These are phyloP conservation scores for Atta colombica DNA, from an alignment of 1,140 invertebrate species.

Conservation along the genomic window DNA sequence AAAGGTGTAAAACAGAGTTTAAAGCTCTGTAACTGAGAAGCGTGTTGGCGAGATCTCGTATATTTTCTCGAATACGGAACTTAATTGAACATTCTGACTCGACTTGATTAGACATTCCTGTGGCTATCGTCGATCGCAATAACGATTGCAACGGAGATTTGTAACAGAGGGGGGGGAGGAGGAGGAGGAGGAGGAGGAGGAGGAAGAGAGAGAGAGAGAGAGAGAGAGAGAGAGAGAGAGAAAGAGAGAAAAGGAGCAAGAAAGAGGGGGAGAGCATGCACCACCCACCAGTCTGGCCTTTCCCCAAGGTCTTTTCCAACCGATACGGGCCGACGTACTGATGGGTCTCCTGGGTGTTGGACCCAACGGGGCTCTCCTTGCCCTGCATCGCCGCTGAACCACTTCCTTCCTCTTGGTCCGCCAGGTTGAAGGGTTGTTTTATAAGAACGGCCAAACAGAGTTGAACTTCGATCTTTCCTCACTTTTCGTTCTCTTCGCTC, in stretches of 20 bases:
- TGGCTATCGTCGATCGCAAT: background rate
- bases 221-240: background rate
- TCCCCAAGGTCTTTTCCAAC: conserved; percentile 99
- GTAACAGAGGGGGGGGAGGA: too few species aligned
- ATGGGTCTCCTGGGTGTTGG: conserved; percentile 91
- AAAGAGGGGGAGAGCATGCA: background rate
- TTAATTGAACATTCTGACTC: background rate
- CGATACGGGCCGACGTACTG: conserved; percentile 99
- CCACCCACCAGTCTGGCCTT: conserved; percentile 98
- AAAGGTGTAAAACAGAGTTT: background rate
- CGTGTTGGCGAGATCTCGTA: background rate
- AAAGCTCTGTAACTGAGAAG: background rate
- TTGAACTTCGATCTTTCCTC: background rate
- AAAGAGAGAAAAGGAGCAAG: background rate
- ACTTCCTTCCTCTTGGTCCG: conserved; percentile 74
- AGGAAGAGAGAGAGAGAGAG: background rate
- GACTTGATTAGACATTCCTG: conserved; percentile 31
- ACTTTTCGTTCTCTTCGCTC: conserved; percentile 10
- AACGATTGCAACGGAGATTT: background rate
- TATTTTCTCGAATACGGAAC: too few species aligned
- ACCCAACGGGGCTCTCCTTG: conserved; percentile 83
- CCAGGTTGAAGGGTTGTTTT: conserved; percentile 77
- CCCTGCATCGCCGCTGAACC: conserved; percentile 80
- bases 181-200: too few species aligned
- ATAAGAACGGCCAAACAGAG: conserved; percentile 25